Evolutionary conservation across 1,140 invertebrate species (phyloP).

Genomic region (Pseudomyrmex dendroicus): DNA sequence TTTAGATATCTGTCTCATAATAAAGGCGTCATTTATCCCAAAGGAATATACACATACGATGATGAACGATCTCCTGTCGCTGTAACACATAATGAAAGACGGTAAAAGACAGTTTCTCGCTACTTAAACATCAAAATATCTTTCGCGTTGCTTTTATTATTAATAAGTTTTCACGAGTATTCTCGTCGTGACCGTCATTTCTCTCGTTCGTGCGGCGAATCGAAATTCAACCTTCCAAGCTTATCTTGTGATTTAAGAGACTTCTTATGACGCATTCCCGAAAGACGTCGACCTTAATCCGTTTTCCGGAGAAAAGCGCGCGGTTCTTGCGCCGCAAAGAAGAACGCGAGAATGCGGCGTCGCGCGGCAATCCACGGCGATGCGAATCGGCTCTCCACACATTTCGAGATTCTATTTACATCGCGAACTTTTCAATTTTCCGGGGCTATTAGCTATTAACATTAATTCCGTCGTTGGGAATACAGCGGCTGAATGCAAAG

Average conservation of each 20-base stretch:
- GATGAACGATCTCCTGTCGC: slow-evolving; percentile 38
- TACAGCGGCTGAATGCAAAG: slow-evolving; percentile 71
- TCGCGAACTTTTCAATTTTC: slow-evolving; percentile 32
- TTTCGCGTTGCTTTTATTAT: slow-evolving; percentile 28
- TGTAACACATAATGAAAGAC: slow-evolving; percentile 3
- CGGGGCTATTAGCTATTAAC: slow-evolving; percentile 68
- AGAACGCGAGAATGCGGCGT: too few relatives aligned
- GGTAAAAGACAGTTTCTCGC: slow-evolving; percentile 17
- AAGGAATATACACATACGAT: slow-evolving; percentile 17
- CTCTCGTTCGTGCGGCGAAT: not conserved
- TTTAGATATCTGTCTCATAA: not conserved
- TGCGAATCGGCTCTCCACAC: not conserved
- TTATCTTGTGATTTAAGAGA: not conserved
- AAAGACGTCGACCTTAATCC: slow-evolving; percentile 2
- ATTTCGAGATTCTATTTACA: not conserved
- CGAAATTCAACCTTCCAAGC: not conserved
- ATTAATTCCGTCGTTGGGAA: slow-evolving; percentile 71
- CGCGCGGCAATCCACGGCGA: not conserved
- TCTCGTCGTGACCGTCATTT: not conserved
- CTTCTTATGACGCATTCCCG: not conserved
- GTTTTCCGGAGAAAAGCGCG: not conserved
- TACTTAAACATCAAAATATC: slow-evolving; percentile 28
- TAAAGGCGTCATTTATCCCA: slow-evolving; percentile 23
- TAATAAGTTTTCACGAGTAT: slow-evolving; percentile 17
- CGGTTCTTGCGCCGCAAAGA: not conserved